phyloP scores from a whole-genome alignment of 2,113 vertebrate genomes.

The Nycticorax nycticorax region DNA sequence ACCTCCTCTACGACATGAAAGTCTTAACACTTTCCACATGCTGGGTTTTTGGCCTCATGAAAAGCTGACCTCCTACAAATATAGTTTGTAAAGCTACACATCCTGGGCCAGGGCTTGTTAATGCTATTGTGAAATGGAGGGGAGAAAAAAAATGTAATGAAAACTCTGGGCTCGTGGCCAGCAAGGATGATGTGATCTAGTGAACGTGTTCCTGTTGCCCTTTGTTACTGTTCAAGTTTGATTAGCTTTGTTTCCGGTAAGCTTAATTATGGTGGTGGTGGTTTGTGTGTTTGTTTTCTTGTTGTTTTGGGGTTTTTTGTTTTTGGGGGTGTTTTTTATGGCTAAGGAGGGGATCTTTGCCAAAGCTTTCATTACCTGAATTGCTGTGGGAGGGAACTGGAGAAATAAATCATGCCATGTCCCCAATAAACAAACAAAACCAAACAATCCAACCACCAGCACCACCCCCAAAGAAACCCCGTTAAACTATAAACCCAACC shows the following conservation, averaged over 20 bases:
- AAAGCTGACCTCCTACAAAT: conserved; percentile 52
- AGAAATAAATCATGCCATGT: neutral
- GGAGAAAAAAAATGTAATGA: conserved; percentile 37
- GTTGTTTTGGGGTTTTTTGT: too few species aligned
- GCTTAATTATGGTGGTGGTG: conserved; percentile 9
- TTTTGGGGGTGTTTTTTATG: neutral
- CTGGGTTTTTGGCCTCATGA: conserved; percentile 47
- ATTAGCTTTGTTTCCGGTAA: conserved; percentile 76
- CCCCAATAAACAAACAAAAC: neutral
- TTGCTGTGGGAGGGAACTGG: neutral
- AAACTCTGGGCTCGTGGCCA: conserved; percentile 74
- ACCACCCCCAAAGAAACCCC: neutral
- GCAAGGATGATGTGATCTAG: conserved; percentile 66
- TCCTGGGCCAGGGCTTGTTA: conserved; percentile 28
- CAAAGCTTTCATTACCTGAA: conserved; percentile 47
- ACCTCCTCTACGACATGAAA: conserved; percentile 27
- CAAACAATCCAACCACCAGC: too few species aligned
- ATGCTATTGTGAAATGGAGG: conserved; percentile 30
- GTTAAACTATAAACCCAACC: accelerated
- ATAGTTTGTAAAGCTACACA: conserved; percentile 27
- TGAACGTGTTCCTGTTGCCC: conserved; percentile 69
- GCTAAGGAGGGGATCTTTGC: conserved; percentile 12
- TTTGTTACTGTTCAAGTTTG: conserved; percentile 70
- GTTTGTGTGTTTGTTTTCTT: too few species aligned
- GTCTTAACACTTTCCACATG: conserved; percentile 59